Percentiles rank a stretch among this genome's conserved stretches.
phyloP scores from a whole-genome alignment of 2,888 invertebrate species.

The Fabriciana adippe region DNA sequence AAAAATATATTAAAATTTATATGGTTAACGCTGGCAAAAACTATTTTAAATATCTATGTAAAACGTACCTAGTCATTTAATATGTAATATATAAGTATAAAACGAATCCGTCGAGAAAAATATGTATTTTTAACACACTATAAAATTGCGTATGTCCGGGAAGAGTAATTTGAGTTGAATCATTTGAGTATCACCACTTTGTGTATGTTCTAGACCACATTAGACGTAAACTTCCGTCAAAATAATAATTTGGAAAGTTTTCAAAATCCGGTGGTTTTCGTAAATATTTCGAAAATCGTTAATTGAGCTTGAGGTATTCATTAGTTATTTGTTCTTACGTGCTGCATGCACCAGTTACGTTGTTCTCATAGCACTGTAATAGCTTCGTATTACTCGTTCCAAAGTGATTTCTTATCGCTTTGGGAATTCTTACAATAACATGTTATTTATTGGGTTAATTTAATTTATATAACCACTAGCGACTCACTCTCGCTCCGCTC shows the following conservation, averaged over 20 bases:
- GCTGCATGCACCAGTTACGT: conserved; percentile 23
- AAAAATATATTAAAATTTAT: no score
- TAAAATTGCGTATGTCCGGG: conserved; percentile 26
- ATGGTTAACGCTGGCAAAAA: no score
- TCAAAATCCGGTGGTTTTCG: conserved; percentile 31
- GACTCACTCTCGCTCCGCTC: no score
- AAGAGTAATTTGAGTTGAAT: conserved; percentile 24
- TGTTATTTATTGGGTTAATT: neutral
- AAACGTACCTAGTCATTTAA: no score
- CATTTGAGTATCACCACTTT: conserved; percentile 40
- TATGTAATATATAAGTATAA: neutral
- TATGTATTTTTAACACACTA: conserved; percentile 22
- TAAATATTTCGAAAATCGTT: conserved; percentile 42
- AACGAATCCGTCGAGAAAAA: conserved; percentile 4
- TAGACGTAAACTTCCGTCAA: conserved; percentile 55
- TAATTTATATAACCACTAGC: no score
- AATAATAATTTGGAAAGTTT: conserved; percentile 45
- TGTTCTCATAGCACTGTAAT: conserved; percentile 9
- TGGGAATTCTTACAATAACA: neutral
- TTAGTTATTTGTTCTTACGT: conserved; percentile 12
- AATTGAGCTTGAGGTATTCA: conserved; percentile 31
- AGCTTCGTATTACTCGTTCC: neutral
- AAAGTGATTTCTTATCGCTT: neutral
- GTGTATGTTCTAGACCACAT: conserved; percentile 31
- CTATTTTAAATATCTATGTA: no score